Evolutionary conservation across 2,113 vertebrate species (phyloP).

Genomic region (Galemys pyrenaicus): DNA sequence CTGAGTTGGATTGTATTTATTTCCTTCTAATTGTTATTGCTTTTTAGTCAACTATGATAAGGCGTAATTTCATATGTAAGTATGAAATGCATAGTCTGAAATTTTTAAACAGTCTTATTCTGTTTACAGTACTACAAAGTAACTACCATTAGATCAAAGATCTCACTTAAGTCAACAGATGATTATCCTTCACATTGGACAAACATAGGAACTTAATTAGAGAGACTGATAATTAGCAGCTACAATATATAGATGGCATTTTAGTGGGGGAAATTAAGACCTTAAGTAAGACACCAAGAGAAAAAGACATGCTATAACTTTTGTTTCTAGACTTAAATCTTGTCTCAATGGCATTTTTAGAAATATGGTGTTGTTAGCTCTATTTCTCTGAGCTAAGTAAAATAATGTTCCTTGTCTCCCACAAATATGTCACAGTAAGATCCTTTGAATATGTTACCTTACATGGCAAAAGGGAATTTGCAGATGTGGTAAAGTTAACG

Average conservation of each 20-base stretch:
- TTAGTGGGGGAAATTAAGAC: conserved; percentile 26
- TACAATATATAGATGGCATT: neutral
- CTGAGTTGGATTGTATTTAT: neutral
- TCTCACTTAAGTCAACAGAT: conserved; percentile 47
- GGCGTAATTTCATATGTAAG: neutral
- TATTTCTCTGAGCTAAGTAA: neutral
- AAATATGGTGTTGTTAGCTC: neutral
- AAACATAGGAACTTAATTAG: conserved; percentile 54
- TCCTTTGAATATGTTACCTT: neutral
- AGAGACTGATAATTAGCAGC: conserved; percentile 41
- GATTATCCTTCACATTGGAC: conserved; percentile 32
- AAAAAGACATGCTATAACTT: neutral
- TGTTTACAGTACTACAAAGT: conserved; percentile 19
- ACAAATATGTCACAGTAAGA: neutral
- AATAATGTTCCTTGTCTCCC: neutral
- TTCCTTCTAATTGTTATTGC: neutral
- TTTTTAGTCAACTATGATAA: neutral
- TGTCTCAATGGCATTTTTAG: neutral
- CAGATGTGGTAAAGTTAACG: neutral
- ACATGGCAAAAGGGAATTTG: neutral
- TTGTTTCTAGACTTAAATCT: conserved; percentile 22
- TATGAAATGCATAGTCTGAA: neutral
- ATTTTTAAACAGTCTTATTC: conserved; percentile 17
- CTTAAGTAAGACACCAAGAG: neutral
- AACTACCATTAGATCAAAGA: conserved; percentile 39